phyloP scores from a whole-genome alignment of 2,888 invertebrate species.

The Hyles lineata region DNA sequence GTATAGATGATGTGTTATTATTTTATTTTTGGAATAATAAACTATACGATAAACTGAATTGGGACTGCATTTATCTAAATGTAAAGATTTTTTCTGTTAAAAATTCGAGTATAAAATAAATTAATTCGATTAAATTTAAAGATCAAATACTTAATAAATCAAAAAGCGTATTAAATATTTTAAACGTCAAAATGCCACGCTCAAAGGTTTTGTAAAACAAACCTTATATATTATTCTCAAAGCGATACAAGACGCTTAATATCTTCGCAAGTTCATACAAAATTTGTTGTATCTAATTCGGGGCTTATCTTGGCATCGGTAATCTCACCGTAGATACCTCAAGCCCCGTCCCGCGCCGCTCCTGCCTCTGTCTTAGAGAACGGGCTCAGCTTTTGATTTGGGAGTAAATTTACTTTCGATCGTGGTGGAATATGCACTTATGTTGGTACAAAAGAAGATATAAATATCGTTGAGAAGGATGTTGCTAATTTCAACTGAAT shows the following conservation, averaged over 20 bases:
- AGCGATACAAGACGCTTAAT: slow-evolving; percentile 73
- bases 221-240: slow-evolving; percentile 79
- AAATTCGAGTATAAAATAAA: no score
- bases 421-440: background rate
- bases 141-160: background rate
- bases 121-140: no score
- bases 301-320: slow-evolving; percentile 83
- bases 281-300: slow-evolving; percentile 83
- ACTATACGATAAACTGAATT: no score
- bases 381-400: background rate
- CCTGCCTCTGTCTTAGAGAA: slow-evolving; percentile 9
- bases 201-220: slow-evolving; percentile 65
- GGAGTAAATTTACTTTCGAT: slow-evolving; percentile 11
- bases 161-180: background rate
- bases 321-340: slow-evolving; percentile 78
- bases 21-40: no score
- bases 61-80: no score
- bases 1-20: no score
- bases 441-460: no score
- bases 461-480: no score
- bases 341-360: slow-evolving; percentile 45
- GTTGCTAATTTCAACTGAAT: no score
- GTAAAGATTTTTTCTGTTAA: no score
- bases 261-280: slow-evolving; percentile 80
- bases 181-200: slow-evolving; percentile 31